Evolutionary conservation across 2,797 vertebrate species (phyloP).

Genomic region (Hyperoplus immaculatus): DNA sequence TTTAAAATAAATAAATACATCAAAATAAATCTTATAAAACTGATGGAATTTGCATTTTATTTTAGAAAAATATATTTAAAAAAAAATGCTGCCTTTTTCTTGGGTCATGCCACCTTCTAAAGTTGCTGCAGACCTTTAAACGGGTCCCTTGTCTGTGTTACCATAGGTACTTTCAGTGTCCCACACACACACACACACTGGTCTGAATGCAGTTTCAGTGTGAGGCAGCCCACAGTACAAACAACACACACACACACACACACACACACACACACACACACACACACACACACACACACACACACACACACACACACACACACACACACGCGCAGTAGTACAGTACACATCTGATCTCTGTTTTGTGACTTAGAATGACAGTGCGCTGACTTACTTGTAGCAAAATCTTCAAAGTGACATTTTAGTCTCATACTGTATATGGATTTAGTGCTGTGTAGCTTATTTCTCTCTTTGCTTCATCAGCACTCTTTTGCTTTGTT

Average conservation of each 20-base stretch:
- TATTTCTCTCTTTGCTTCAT: constrained; percentile 24
- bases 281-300: no score
- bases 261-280: no score
- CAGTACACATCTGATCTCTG: background rate
- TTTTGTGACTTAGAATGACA: constrained; percentile 38
- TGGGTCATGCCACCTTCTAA: background rate
- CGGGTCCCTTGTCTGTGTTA: background rate
- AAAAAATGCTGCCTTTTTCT: background rate
- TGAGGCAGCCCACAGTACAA: no score
- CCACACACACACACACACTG: background rate
- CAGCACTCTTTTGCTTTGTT: constrained; percentile 34
- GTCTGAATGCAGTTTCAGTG: constrained; percentile 20
- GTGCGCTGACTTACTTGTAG: constrained; percentile 10
- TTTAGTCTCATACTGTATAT: constrained; percentile 43
- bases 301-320: no score
- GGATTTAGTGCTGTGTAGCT: background rate
- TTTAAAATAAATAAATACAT: background rate
- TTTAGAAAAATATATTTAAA: background rate
- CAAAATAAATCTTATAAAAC: no score
- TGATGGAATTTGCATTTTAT: no score
- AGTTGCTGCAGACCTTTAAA: background rate
- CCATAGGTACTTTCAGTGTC: background rate
- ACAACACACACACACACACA: no score
- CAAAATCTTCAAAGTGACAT: constrained; percentile 53
- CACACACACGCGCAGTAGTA: no score